phyloP scores from a whole-genome alignment of 2,113 vertebrate genomes.

The Gobius niger region DNA sequence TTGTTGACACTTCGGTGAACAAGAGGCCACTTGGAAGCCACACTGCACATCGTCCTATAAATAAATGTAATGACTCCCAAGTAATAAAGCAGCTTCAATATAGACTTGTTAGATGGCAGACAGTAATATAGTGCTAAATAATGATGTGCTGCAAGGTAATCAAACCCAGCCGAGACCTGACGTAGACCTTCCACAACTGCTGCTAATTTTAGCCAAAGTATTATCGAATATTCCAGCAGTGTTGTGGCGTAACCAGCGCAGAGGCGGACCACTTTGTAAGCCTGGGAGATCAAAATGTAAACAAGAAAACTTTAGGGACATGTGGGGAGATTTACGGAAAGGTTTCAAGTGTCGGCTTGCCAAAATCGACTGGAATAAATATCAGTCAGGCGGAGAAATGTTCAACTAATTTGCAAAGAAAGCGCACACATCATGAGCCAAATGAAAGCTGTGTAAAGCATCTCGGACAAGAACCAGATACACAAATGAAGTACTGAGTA shows the following conservation, averaged over 20 bases:
- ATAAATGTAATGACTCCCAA: slow-evolving; percentile 37
- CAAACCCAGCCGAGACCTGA: slow-evolving; percentile 30
- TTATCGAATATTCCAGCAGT: slow-evolving; percentile 56
- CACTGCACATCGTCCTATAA: neutral
- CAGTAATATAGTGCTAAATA: slow-evolving; percentile 41
- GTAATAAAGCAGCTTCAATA: slow-evolving; percentile 32
- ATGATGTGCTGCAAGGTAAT: slow-evolving; percentile 27
- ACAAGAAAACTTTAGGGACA: slow-evolving; percentile 3
- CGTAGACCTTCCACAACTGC: slow-evolving; percentile 35
- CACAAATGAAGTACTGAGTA: slow-evolving; percentile 16
- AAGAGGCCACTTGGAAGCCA: neutral
- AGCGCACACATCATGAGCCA: slow-evolving; percentile 1
- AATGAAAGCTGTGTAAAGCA: slow-evolving; percentile 25
- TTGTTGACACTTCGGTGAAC: neutral
- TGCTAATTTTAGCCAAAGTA: slow-evolving; percentile 67
- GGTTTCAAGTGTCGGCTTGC: slow-evolving; percentile 30
- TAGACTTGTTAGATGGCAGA: slow-evolving; percentile 36
- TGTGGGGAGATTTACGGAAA: slow-evolving; percentile 8
- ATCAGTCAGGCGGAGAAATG: slow-evolving; percentile 17
- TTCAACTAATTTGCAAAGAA: slow-evolving; percentile 9
- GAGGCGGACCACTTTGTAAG: slow-evolving; percentile 35
- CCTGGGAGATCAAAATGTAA: slow-evolving; percentile 16
- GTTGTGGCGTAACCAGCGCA: slow-evolving; percentile 44
- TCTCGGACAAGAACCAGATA: slow-evolving; percentile 23
- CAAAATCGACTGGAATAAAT: slow-evolving; percentile 24